Evolutionary conservation across 2,797 vertebrate species (phyloP), one percentile per base, ranked within the genome.

Genomic region (Anableps anableps): DNA sequence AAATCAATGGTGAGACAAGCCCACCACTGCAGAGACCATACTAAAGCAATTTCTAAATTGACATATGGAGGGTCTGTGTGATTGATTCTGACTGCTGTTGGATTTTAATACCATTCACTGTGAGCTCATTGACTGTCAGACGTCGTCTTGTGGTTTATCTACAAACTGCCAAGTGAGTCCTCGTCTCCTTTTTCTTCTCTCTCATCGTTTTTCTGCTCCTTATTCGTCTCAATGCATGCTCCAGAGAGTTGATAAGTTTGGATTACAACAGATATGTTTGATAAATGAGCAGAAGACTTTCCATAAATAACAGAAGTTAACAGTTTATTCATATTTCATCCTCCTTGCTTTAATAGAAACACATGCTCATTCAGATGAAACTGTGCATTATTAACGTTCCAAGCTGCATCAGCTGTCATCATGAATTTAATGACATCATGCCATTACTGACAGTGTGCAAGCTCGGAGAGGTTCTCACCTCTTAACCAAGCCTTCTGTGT

Each of bases 21-120:
- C 89, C 80, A 84, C 92, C 94, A 93, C 92, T 88, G 84, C 91
- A 51, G 84, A 93, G 91, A 95, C 93, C 89, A 90, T 91, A 90
- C 91, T 92, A 94, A 95, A 91, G 89, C 95, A 94, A 96, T 96
- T 95, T 95, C 90, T 94, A 93, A 94, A 95, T 94, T 93, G 95
- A 94, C 95, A 89, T 92, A 92, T 89, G 84, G 91, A 95, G 92
- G 89, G 88, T 82, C 89, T 70, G 7, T 26, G 92, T 93, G 94
- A 96, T 95, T 95, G 95, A 96, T 96, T 94, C 92, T 81, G 94
- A 95, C 91, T 91, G 94, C 90, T 80, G 78, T 79, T 90, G 91
- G 93, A 91, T 95, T 95, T 95, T 95, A 95, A 96, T 95, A 94
- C 91, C 91, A 51, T 95, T 93, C 92, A 83, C 93, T 66, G 77